Percentiles rank a stretch among this genome's conserved stretches.
phyloP scores from a whole-genome alignment of 1,140 invertebrate species.

The Hydropsyche tenuis region DNA sequence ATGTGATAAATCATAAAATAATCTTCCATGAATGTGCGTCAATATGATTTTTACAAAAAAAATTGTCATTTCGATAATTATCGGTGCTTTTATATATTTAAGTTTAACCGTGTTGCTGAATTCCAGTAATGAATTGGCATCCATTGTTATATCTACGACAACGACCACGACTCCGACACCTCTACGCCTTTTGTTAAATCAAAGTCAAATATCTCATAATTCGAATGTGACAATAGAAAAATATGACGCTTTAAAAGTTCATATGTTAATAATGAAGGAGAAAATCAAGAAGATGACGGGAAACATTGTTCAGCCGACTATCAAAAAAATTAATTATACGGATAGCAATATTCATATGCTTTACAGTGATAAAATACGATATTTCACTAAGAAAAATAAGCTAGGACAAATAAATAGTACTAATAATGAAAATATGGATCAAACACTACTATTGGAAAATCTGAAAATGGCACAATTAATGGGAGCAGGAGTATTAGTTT shows the following conservation, averaged over 20 bases:
- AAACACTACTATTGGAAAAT: slow-evolving; percentile 38
- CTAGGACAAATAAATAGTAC: neutral
- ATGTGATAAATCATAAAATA: too few relatives aligned
- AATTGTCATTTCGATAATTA: neutral
- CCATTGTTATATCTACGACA: slow-evolving; percentile 24
- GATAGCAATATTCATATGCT: slow-evolving; percentile 42
- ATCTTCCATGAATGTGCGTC: neutral
- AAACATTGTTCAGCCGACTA: neutral
- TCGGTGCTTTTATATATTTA: neutral
- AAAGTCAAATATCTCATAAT: slow-evolving; percentile 17
- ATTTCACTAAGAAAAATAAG: slow-evolving; percentile 27
- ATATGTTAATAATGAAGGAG: slow-evolving; percentile 44
- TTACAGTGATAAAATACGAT: slow-evolving; percentile 36
- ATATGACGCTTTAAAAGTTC: slow-evolving; percentile 47
- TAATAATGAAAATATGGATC: slow-evolving; percentile 28
- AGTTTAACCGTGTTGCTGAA: neutral
- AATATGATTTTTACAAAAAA: slow-evolving; percentile 11
- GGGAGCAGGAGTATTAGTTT: slow-evolving; percentile 38
- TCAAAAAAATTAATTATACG: neutral
- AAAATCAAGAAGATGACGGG: slow-evolving; percentile 37
- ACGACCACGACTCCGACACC: slow-evolving; percentile 47
- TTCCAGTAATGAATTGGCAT: neutral
- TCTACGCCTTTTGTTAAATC: slow-evolving; percentile 35
- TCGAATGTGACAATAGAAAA: slow-evolving; percentile 45
- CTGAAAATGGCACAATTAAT: slow-evolving; percentile 34